Conservation (phyloP, 2,797 vertebrate species). For the Carcharodon carcharias region DNA sequence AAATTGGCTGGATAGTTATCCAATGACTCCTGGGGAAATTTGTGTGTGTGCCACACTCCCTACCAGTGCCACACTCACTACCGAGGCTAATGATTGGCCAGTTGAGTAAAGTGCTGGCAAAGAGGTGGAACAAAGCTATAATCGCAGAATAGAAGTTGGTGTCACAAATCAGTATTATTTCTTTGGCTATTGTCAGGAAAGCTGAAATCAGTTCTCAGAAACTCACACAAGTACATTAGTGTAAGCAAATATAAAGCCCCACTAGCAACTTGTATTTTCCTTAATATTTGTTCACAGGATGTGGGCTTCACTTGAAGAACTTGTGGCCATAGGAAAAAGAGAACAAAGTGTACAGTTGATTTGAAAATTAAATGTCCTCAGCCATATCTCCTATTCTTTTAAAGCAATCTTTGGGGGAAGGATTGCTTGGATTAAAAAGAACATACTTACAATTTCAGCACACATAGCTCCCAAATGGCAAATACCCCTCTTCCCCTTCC, state of each 20-base stretch:
- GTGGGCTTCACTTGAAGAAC: not conserved
- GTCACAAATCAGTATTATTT: not conserved
- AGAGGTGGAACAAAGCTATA: too few species aligned
- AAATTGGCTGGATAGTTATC: not conserved
- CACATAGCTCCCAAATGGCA: too few species aligned
- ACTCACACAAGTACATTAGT: not conserved
- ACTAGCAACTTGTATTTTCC: not conserved
- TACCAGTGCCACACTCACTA: too few species aligned
- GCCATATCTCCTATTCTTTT: not conserved
- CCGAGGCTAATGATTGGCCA: not conserved
- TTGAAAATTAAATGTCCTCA: not conserved
- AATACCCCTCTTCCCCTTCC: too few species aligned
- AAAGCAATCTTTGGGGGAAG: not conserved
- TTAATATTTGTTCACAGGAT: too few species aligned
- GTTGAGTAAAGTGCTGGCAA: not conserved
- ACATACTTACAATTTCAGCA: not conserved
- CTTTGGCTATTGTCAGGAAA: not conserved
- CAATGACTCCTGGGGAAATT: not conserved
- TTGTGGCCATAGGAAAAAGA: not conserved
- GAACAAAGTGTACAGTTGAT: not conserved
- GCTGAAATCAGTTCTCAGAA: not conserved
- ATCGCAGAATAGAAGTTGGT: not conserved
- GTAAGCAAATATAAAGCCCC: not conserved
- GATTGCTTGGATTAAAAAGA: not conserved
- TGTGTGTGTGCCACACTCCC: too few species aligned